Conservation (phyloP, 2,797 vertebrate species). For the Valencia hispanica region DNA sequence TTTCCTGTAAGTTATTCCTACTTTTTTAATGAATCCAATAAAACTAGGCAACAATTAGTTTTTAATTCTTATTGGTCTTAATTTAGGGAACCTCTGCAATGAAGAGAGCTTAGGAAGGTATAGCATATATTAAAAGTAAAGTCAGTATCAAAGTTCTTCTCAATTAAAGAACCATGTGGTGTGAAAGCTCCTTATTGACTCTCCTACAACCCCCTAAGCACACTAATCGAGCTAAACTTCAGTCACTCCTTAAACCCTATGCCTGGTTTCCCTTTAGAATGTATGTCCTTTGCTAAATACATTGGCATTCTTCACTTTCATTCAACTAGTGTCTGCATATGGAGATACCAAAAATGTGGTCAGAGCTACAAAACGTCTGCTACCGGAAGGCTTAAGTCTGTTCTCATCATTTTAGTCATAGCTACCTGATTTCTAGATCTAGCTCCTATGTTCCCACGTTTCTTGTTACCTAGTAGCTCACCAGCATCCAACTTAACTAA, state of each 20-base stretch:
- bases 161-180: slow-evolving; percentile 16
- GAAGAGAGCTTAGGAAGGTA: not conserved
- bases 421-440: not conserved
- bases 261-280: slow-evolving; percentile 20
- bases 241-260: not conserved
- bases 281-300: slow-evolving; percentile 15
- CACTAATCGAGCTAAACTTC: slow-evolving; percentile 1
- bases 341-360: not conserved
- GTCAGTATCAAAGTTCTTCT: not conserved
- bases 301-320: slow-evolving; percentile 2
- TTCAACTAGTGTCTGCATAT: not conserved
- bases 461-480: not conserved
- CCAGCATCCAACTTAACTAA: not conserved
- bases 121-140: slow-evolving; percentile 1
- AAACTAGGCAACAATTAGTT: not conserved
- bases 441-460: not conserved
- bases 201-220: not conserved
- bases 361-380: not conserved
- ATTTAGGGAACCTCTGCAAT: not conserved
- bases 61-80: not conserved
- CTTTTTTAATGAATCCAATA: not conserved
- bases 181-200: not conserved
- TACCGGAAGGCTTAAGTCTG: not conserved
- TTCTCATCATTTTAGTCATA: not conserved
- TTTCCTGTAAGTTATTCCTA: not conserved